phyloP scores from a whole-genome alignment of 2,888 invertebrate genomes.

The Amorpha juglandis region DNA sequence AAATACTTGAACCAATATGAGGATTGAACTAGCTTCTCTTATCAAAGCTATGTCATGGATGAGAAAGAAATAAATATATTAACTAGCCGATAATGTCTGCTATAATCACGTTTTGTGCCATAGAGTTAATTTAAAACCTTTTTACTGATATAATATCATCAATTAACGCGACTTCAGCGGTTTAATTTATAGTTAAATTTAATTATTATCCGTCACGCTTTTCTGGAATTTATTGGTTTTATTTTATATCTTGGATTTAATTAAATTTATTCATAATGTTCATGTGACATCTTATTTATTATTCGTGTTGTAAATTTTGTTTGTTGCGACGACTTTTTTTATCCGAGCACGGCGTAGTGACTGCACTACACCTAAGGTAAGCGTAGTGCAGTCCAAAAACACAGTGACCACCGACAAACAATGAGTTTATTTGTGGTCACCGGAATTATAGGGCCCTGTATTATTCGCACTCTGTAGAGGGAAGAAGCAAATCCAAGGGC shows the following conservation, averaged over 20 bases:
- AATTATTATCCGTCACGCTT: conserved; percentile 9
- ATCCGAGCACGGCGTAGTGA: too few species aligned
- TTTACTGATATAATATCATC: conserved; percentile 19
- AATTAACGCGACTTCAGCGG: conserved; percentile 19
- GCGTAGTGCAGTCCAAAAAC: too few species aligned
- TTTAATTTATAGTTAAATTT: conserved; percentile 17
- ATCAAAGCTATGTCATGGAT: not conserved
- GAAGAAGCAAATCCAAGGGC: too few species aligned
- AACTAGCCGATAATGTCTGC: not conserved
- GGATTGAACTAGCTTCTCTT: not conserved
- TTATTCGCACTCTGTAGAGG: too few species aligned
- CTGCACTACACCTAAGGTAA: too few species aligned
- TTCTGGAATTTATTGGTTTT: conserved; percentile 5
- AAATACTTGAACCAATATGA: too few species aligned
- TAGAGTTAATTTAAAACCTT: conserved; percentile 7
- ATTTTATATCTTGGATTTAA: conserved; percentile 15
- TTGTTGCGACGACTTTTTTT: not conserved
- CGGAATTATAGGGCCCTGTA: too few species aligned
- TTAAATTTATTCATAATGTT: conserved; percentile 20
- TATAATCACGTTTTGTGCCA: not conserved
- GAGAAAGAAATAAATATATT: not conserved
- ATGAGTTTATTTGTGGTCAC: too few species aligned
- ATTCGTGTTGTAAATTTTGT: conserved; percentile 1
- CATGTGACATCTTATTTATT: conserved; percentile 15
- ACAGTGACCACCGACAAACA: too few species aligned